A percentile compares a stretch with the other conserved stretches of the same genome.
phyloP scores from a whole-genome alignment of 2,797 vertebrate genomes.

The Acanthopagrus latus region DNA sequence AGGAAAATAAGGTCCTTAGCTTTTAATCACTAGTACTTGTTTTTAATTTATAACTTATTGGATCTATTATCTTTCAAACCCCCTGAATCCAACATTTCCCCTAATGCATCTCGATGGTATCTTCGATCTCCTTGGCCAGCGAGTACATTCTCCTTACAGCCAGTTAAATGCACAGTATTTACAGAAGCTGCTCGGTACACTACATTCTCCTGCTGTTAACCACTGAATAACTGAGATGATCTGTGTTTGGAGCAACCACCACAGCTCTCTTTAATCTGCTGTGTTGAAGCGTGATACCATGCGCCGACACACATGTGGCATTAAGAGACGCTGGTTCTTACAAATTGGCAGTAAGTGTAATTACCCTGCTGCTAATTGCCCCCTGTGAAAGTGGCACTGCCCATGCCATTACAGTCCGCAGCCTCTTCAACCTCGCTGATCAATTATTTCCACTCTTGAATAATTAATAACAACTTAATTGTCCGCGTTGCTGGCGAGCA shows the following conservation, averaged over 20 bases:
- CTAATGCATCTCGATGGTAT: too few relatives aligned
- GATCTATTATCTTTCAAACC: neutral
- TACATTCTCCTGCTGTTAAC: neutral
- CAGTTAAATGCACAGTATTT: neutral
- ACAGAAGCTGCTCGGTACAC: neutral
- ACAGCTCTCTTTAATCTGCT: neutral
- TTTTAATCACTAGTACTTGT: too few relatives aligned
- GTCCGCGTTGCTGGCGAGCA: constrained; percentile 39
- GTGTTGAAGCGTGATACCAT: neutral
- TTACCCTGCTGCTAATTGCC: constrained; percentile 84
- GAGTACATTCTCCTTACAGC: too few relatives aligned
- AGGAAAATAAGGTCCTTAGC: too few relatives aligned
- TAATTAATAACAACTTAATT: constrained; percentile 75
- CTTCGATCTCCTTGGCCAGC: too few relatives aligned
- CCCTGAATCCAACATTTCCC: neutral
- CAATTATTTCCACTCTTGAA: constrained; percentile 83
- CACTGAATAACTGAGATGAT: neutral
- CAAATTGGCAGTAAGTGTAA: constrained; percentile 81
- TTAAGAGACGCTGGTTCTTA: constrained; percentile 61
- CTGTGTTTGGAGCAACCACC: neutral
- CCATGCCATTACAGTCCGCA: constrained; percentile 68
- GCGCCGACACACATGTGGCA: constrained; percentile 14
- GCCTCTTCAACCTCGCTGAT: constrained; percentile 73
- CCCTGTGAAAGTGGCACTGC: constrained; percentile 74
- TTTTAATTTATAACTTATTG: too few relatives aligned